Percentiles rank a stretch among this genome's conserved stretches.
Evolutionary conservation across 2,888 invertebrate species (phyloP).

Genomic region (Ephialtes manifestator): DNA sequence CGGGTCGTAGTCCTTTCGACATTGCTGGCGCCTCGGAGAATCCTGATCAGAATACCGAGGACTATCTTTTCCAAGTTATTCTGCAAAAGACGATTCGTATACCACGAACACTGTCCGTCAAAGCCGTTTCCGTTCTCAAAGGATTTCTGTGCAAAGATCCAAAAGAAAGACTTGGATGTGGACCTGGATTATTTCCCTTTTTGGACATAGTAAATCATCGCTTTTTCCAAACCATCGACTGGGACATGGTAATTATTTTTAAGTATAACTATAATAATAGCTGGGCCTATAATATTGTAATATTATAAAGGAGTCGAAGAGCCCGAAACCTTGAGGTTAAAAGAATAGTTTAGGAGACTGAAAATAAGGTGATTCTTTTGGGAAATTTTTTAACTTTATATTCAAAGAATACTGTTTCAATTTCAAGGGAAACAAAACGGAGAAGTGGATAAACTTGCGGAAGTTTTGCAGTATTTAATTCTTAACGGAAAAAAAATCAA

Average conservation of each 20-base stretch:
- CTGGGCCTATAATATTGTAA: too few species aligned
- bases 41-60: constrained; percentile 99
- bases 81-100: constrained; percentile 99
- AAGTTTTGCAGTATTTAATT: too few species aligned
- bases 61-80: constrained; percentile 99
- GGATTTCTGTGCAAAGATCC: constrained; percentile 99
- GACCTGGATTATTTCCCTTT: constrained; percentile 94
- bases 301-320: too few species aligned
- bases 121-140: constrained; percentile 98
- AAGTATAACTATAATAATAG: not conserved
- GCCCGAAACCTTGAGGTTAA: too few species aligned
- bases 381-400: too few species aligned
- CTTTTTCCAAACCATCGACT: constrained; percentile 99
- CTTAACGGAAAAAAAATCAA: too few species aligned
- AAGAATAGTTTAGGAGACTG: too few species aligned
- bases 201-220: constrained; percentile 98
- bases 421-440: too few species aligned
- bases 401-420: too few species aligned
- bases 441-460: too few species aligned
- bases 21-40: constrained; percentile 98
- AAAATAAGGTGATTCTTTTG: too few species aligned
- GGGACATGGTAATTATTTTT: constrained; percentile 94
- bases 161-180: constrained; percentile 97
- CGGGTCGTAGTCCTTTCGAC: constrained; percentile 99
- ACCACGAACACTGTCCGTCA: constrained; percentile 98